Conservation (phyloP, 2,888 invertebrate species). For the Heliconius aoede region DNA sequence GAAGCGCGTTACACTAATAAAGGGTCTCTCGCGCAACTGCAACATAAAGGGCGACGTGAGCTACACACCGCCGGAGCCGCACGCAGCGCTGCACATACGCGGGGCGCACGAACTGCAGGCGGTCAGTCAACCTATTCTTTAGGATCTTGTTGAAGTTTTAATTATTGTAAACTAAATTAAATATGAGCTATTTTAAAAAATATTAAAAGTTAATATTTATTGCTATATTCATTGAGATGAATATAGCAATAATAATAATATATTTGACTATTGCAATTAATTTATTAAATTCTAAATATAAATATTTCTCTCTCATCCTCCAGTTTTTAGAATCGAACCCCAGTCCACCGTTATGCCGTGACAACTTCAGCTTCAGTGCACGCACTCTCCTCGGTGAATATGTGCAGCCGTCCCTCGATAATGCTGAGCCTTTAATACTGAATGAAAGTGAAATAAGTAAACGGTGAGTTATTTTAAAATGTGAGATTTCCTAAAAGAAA, state of each 20-base stretch:
- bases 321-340: conserved; percentile 91
- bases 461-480: conserved; percentile 79
- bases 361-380: conserved; percentile 96
- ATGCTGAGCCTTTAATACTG: conserved; percentile 89
- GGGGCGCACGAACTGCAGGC: conserved; percentile 86
- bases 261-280: too few species aligned
- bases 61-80: conserved; percentile 89
- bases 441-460: conserved; percentile 92
- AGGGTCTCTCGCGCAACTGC: conserved; percentile 93
- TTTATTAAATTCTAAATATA: not conserved
- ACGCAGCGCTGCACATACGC: conserved; percentile 83
- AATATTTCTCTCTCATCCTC: not conserved
- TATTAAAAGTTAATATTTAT: too few species aligned
- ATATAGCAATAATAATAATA: too few species aligned
- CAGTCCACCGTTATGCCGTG: conserved; percentile 85
- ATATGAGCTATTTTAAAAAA: too few species aligned
- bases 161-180: too few species aligned
- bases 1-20: conserved; percentile 96
- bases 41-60: conserved; percentile 96
- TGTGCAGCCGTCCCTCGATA: conserved; percentile 88
- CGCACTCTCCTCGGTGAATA: conserved; percentile 96
- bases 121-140: too few species aligned
- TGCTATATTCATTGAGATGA: too few species aligned
- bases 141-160: too few species aligned
- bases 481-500: too few species aligned